Base-by-base conservation (phyloP, 2,888 invertebrate genomes). In the Hylaea fasciaria region DNA sequence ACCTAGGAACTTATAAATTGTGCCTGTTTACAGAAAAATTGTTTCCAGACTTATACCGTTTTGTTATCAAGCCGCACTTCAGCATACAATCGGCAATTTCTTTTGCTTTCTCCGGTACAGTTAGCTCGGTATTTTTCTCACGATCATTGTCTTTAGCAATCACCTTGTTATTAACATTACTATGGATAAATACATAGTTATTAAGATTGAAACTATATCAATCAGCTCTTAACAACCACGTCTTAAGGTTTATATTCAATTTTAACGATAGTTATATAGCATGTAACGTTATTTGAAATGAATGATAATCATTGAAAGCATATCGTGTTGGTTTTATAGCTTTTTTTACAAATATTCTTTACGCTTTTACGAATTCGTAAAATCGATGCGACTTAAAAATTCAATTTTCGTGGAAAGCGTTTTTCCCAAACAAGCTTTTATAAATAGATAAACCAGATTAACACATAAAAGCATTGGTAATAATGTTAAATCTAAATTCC, bases 81-180 rank as follows among this genome's bases (percentile, higher is more conserved):
- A 75, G 73, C 69, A 78, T 72, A 83, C 81, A 86, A 84, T 85
- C 63, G 73, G 58, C 71, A 63, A 74, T 72, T 80, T 81, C 79
- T 82, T 80, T 49, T 64, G 80, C 81, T 83, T 81, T 82, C 80
- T 70, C 74, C 66, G 66, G 67, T 83, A 88, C 87, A 84, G 85
- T 89, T 86, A 87, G 9, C 55, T 61, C 58, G 71, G 77, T 70
- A 81, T 66, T 84, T 82, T 87, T 89, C 89, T 87, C 89, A 89
- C 89, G 89, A 74, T 82, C 80, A 85, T 85, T 83, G 80, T 84
- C 76, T 82, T 71, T 63, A 77, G 75, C 76, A 73, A 78, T 43
- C 51, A 37, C 53, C 44, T 56, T 39, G 49, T 56, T 64, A 57
- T 58, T 64, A 52, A 57, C 45, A 56, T 41, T 41, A 39, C 12